Evolutionary conservation across 2,797 vertebrate species (phyloP), one percentile per base, ranked within the genome.

Genomic region (Clarias laeviceps): DNA sequence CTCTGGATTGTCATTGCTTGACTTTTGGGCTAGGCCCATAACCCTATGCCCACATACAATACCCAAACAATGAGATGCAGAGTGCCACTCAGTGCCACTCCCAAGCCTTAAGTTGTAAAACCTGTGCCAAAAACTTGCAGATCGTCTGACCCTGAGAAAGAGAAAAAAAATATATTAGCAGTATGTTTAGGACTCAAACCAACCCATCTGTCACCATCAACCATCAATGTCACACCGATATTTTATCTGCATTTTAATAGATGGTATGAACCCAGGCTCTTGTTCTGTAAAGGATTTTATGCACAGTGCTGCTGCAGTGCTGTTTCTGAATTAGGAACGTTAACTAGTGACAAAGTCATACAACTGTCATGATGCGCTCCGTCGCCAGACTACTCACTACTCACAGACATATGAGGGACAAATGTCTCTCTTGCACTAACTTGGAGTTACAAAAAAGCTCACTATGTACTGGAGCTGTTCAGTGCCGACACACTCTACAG

Each of bases 331-430:
- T 56, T 32, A 27, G 24, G 37, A n/a, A 68, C 9, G 37, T 40
- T 40, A 40, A 68, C 32, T 54, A 84, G 66, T 57, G 62, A 84
- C 92, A 94, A 92, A 95, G 93, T 90, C 91, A 89, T 92, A 91
- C 91, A 91, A 93, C 95, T 95, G 94, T 95, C 91, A 91, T 90
- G 93, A 94, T 92, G 92, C 27, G 32, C 82, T 86, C n/a, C 59
- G 76, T 81, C 68, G 37, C 68, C 45, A 87, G 61, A 70, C 56
- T 82, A n/a, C 66, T 73, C 79, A 24, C 80, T 83, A 34, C 64
- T n/a, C 73, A 76, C 85, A 72, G 85, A 2, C 0, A 45, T 59
- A 32, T 57, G 86, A 87, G 92, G 90, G 91, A 91, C 86, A 90
- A 90, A 87, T 88, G 89, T 86, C 68, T 89, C 92, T 90, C 91